phyloP scores from a whole-genome alignment of 1,140 invertebrate species.

The Trichonephila clavipes region DNA sequence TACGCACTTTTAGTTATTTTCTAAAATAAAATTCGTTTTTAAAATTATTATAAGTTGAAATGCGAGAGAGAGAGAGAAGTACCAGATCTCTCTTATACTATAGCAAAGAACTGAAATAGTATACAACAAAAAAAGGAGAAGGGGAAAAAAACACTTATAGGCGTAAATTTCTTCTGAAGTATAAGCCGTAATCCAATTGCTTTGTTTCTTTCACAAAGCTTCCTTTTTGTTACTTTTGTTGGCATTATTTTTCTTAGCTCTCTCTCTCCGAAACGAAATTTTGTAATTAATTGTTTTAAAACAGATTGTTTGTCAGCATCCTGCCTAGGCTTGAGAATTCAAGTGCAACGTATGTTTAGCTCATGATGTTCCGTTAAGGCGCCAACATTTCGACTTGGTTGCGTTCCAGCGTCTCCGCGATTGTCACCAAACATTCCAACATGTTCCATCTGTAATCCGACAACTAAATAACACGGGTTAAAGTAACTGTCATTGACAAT shows the following conservation, averaged over 20 bases:
- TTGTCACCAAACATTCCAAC: constrained; percentile 14
- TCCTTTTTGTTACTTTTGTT: not conserved
- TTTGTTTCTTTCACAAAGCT: no score
- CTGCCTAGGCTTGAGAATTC: not conserved
- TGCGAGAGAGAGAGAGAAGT: no score
- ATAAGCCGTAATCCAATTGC: no score
- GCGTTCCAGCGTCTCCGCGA: not conserved
- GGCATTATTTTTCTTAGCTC: not conserved
- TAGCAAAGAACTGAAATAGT: no score
- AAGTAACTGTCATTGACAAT: not conserved
- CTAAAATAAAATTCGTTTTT: no score
- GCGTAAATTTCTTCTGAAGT: no score
- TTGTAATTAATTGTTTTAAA: constrained; percentile 2
- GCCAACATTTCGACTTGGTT: constrained; percentile 24
- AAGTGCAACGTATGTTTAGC: not conserved
- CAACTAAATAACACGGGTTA: not conserved
- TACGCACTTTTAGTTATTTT: no score
- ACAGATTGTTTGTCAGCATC: not conserved
- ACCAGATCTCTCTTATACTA: no score
- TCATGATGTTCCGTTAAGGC: constrained; percentile 19
- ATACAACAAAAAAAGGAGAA: no score
- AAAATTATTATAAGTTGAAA: no score
- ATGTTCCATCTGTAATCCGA: not conserved
- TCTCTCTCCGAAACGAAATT: not conserved
- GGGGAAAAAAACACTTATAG: no score